Percentiles rank a stretch among this genome's conserved stretches.
phyloP scores from a whole-genome alignment of 2,797 vertebrate species.

The Mastacembelus armatus region DNA sequence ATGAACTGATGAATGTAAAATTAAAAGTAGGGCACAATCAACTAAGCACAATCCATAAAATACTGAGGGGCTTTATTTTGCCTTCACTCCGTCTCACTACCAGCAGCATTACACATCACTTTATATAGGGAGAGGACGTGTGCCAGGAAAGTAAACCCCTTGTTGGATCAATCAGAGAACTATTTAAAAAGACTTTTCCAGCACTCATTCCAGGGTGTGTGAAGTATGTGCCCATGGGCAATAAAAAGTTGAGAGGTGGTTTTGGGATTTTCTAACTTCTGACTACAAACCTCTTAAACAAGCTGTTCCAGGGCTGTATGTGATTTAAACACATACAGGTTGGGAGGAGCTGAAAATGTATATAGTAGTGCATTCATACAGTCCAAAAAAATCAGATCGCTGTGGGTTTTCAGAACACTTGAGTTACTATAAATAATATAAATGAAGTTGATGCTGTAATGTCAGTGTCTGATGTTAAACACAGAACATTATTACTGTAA shows the following conservation, averaged over 20 bases:
- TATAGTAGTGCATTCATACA: background rate
- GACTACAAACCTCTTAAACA: slow-evolving; percentile 27
- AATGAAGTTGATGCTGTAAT: background rate
- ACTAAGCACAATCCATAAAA: slow-evolving; percentile 20
- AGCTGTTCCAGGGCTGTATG: slow-evolving; percentile 2
- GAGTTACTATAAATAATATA: background rate
- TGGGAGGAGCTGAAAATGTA: background rate
- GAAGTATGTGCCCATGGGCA: slow-evolving; percentile 66
- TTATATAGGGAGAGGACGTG: slow-evolving; percentile 64
- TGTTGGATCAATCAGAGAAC: slow-evolving; percentile 63
- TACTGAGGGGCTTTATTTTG: slow-evolving; percentile 71
- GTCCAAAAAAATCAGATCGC: background rate
- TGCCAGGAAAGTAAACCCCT: slow-evolving; percentile 76
- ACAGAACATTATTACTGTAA: background rate
- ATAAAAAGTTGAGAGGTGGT: slow-evolving; percentile 68
- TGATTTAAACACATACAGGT: slow-evolving; percentile 6
- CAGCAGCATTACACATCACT: slow-evolving; percentile 69
- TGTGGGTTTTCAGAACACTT: background rate
- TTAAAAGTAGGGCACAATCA: slow-evolving; percentile 6
- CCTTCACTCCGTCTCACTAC: slow-evolving; percentile 38
- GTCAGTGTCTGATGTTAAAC: slow-evolving; percentile 3
- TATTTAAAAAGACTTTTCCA: slow-evolving; percentile 74
- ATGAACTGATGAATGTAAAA: slow-evolving; percentile 11
- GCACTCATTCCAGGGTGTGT: slow-evolving; percentile 71
- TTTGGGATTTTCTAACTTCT: slow-evolving; percentile 55